Evolutionary conservation across 2,888 invertebrate species (phyloP), one percentile per base, ranked within the genome.

Genomic region (Ennomos fuscantarius): DNA sequence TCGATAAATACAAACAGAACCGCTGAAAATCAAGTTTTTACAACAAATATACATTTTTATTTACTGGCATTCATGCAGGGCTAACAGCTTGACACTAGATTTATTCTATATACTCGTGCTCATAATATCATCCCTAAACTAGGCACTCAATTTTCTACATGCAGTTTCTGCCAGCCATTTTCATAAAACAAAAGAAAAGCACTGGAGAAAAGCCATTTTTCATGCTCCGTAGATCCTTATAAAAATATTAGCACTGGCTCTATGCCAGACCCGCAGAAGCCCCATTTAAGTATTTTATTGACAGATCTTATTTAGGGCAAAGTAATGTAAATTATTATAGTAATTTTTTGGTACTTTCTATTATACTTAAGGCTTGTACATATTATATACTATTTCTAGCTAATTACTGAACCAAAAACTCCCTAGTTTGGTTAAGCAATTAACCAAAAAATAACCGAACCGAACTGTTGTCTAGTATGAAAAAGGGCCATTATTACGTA

Each of bases 211-310:
- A 44, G 39, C 44, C 35, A 50, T 47, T 35, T 50, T 54, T 50
- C 50, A 55, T 40, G 50, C 36, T 57, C 48, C 44, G 43, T 60
- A 59, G 55, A 55, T 55, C 44, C 11, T 55, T 56, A 56, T 59
- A 58, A 54, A 40, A 58, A 60, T 54, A 56, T 48, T 55, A 49
- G 56, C 59, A 58, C 54, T 67, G 67, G 67, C 59, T 50, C 32
- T 2, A 8, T 55, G 63, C 65, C 67, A 54, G 47, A 60, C 46
- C 42, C 56, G 47, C 52, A 52, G 49, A 63, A 62, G 61, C 45
- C 63, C 63, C 58, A 55, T 62, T 65, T 62, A 56, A 52, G 43
- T 46, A 24, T 43, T 55, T 33, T 65, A 62, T 65, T 67, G 62
- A 58, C 56, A 10, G 12, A 35, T 39, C n/a, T 47, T 47, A 64